Base-by-base conservation (phyloP, 2,888 invertebrate species). In the Leptinotarsa rubiginosa region DNA sequence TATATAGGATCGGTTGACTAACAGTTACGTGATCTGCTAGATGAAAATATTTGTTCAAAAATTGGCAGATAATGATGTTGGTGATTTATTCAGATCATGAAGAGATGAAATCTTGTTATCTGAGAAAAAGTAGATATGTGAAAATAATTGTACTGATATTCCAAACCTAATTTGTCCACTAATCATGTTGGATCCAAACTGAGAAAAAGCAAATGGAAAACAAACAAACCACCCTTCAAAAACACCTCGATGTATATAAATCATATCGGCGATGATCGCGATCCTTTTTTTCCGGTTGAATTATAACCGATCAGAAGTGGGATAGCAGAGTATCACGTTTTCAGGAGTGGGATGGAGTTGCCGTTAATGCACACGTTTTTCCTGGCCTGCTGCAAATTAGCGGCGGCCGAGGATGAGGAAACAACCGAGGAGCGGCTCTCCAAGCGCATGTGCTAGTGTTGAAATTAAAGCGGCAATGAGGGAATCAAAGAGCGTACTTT, bases 401-500 rank as follows among this genome's bases (percentile, higher is more conserved):
- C 82, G 77, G 77, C 79, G 78, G 79, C 78, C 80, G 79, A 83
- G 83, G 82, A 82, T 80, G 84, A 81, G 82, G 80, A 82, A 81
- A 77, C 73, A 75, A 75, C 66, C 73, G 80, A 79, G 81, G 76
- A 76, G 71, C 74, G 73, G 76, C 65, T 65, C 62, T 76, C 77
- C 78, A 67, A 76, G 83, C 87, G 86, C 86, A 86, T 85, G 87
- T 84, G 85, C 85, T 79, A 80, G 80, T 81, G 78, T 77, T 77
- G 84, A 85, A 86, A 86, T 86, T 86, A 86, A 87, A 87, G 86
- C 86, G 86, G 86, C 87, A 87, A 87, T 86, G 86, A 87, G 81
- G 85, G 87, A 87, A 87, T 88, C 87, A 88, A 88, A 88, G 87
- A 87, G 87, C 87, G 87, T 85, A 88, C 87, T 88, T 88, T 88